Conservation (phyloP, 2,113 vertebrate genomes). For the Piprites chloris region DNA sequence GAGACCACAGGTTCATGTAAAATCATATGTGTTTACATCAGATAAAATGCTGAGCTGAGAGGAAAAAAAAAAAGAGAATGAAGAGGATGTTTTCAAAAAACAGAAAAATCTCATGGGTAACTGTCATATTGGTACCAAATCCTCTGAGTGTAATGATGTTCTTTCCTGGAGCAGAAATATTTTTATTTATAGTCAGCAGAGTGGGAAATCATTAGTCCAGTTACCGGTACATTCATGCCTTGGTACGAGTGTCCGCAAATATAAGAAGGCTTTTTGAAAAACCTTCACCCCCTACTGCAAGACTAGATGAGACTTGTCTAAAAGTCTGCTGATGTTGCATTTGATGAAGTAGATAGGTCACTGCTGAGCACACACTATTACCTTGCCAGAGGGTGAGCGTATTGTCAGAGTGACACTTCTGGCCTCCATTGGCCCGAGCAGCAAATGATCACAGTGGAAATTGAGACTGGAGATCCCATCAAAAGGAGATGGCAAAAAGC, state of each 20-base stretch:
- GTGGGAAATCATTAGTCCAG: constrained; percentile 5
- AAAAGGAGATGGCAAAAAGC: background rate
- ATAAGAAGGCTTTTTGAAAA: background rate
- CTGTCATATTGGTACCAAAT: background rate
- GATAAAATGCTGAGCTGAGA: background rate
- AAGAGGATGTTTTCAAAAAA: background rate
- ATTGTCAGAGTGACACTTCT: background rate
- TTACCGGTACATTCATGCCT: background rate
- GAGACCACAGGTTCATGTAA: background rate
- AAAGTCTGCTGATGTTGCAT: background rate
- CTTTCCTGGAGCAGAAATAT: background rate
- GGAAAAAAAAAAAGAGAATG: background rate
- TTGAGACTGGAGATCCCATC: background rate
- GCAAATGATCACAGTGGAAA: background rate
- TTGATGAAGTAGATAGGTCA: constrained; percentile 25
- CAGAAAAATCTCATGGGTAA: background rate
- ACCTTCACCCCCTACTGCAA: background rate
- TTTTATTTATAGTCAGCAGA: background rate
- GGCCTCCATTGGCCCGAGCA: background rate
- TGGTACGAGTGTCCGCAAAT: background rate
- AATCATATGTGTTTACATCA: background rate
- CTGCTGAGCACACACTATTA: constrained; percentile 21
- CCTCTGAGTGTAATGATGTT: background rate
- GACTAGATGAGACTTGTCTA: background rate
- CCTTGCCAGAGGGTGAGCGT: background rate